phyloP scores from a whole-genome alignment of 2,888 invertebrate genomes.

The Hipparchia sbordonii region DNA sequence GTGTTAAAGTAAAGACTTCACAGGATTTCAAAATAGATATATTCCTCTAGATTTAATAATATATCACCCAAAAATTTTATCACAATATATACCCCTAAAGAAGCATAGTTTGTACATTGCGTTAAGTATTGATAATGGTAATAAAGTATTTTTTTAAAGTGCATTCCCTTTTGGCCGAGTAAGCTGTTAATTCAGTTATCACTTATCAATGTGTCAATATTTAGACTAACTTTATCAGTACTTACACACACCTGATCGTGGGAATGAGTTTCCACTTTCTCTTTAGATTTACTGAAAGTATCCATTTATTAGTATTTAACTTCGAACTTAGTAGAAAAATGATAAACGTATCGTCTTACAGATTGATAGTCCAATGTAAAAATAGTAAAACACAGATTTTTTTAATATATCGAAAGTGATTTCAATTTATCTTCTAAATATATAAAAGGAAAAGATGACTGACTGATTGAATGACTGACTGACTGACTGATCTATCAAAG shows the following conservation, averaged over 20 bases:
- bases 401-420: no score
- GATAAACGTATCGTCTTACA: no score
- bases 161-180: slow-evolving; percentile 27
- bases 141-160: slow-evolving; percentile 19
- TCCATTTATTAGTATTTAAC: no score
- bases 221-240: slow-evolving; percentile 53
- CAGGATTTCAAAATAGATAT: no score
- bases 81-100: neutral
- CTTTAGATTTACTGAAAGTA: neutral
- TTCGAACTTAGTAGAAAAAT: no score
- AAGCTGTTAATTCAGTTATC: slow-evolving; percentile 43
- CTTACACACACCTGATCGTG: slow-evolving; percentile 58
- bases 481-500: no score
- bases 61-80: neutral
- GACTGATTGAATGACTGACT: no score
- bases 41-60: neutral
- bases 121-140: neutral
- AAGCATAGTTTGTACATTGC: neutral
- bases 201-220: slow-evolving; percentile 54
- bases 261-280: slow-evolving; percentile 52
- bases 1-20: neutral
- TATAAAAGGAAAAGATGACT: no score
- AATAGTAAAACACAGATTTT: no score
- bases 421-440: no score
- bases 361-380: no score